Percentiles rank a stretch among this genome's conserved stretches.
phyloP scores from a whole-genome alignment of 2,797 vertebrate species.

The Silurus lanzhouensis region DNA sequence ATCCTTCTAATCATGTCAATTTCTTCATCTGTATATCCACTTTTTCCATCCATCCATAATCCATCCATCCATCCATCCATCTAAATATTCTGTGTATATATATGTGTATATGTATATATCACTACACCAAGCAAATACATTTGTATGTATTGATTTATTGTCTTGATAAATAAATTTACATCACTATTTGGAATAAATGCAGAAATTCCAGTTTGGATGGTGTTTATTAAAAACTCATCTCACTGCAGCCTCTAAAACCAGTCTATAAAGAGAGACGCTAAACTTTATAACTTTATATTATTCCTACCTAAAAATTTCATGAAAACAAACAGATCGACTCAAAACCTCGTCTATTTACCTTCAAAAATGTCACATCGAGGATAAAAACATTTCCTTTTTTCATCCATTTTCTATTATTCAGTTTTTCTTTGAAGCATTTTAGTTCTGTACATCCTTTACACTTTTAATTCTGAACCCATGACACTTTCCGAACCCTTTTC shows the following conservation, averaged over 20 bases:
- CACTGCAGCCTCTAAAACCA: background rate
- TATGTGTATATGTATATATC: background rate
- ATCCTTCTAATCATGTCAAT: too few relatives aligned
- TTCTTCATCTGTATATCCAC: too few relatives aligned
- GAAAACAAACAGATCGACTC: background rate
- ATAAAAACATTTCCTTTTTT: background rate
- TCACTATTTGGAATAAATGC: background rate
- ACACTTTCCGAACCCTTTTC: background rate
- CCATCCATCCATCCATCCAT: too few relatives aligned
- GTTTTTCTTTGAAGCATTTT: background rate
- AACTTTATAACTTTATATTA: background rate
- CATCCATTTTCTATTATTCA: background rate
- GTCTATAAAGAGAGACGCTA: background rate
- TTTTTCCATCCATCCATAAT: too few relatives aligned
- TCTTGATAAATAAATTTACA: background rate
- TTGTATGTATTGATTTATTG: background rate
- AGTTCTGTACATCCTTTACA: background rate
- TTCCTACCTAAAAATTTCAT: background rate
- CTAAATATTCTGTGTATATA: too few relatives aligned
- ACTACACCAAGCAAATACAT: background rate
- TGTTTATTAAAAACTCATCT: background rate
- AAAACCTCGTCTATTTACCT: background rate
- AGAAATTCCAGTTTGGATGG: background rate
- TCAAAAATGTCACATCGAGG: background rate
- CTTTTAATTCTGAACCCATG: background rate